Conservation (phyloP, 2,888 invertebrate genomes). For the Nymphalis urticae region DNA sequence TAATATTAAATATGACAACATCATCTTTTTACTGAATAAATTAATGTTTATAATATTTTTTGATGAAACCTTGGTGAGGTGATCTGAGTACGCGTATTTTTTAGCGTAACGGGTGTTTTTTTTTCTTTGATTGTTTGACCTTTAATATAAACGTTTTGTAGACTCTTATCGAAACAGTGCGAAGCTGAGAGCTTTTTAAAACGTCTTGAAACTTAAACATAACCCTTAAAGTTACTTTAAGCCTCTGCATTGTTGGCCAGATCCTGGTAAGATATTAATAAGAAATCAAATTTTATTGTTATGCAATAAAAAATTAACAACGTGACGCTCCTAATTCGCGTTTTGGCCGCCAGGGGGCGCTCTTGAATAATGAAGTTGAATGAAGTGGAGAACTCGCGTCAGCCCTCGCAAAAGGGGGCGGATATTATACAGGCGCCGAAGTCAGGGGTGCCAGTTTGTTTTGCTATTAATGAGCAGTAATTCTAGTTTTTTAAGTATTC, state of each 20-base stretch:
- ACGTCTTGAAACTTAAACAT: no score
- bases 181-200: no score
- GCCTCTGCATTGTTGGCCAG: neutral
- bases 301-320: slow-evolving; percentile 28
- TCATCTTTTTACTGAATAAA: no score
- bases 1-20: no score
- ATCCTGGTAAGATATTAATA: slow-evolving; percentile 16
- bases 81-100: no score
- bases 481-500: slow-evolving; percentile 26
- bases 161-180: no score
- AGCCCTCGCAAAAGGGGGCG: slow-evolving; percentile 47
- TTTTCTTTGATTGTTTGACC: no score
- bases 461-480: slow-evolving; percentile 33
- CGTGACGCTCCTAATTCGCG: slow-evolving; percentile 41
- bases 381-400: slow-evolving; percentile 51
- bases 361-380: slow-evolving; percentile 60
- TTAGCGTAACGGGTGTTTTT: no score
- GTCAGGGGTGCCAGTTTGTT: slow-evolving; percentile 47
- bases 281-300: slow-evolving; percentile 21
- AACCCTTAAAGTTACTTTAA: no score
- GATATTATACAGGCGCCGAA: neutral
- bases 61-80: no score
- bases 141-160: no score
- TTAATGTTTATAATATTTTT: no score
- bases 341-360: slow-evolving; percentile 48